Conservation (phyloP, 2,797 vertebrate genomes). For the Chelon auratus region DNA sequence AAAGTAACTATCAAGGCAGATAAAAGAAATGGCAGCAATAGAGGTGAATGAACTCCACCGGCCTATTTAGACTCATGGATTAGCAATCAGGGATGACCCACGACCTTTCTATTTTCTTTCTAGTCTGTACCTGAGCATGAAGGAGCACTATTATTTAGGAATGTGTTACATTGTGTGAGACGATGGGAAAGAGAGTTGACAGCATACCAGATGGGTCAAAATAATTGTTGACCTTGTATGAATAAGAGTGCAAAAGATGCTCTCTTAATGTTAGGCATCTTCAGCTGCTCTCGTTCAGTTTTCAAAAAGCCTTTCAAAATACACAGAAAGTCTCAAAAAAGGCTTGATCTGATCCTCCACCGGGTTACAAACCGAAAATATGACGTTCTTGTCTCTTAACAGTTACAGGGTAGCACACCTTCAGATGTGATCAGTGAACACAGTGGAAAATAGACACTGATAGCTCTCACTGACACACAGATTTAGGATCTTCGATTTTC, state of each 20-base stretch:
- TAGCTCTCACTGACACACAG: constrained; percentile 11
- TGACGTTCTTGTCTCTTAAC: neutral
- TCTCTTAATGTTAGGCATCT: constrained; percentile 1
- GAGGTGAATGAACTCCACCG: neutral
- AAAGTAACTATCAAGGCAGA: too few species aligned
- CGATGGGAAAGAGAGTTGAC: neutral
- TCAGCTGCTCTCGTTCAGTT: neutral
- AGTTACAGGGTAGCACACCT: constrained; percentile 24
- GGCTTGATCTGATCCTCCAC: neutral
- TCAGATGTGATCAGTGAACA: constrained; percentile 1
- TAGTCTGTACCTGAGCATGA: neutral
- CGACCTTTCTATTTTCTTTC: constrained; percentile 9
- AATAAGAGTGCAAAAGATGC: neutral
- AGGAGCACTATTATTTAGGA: neutral
- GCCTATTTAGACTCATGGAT: neutral
- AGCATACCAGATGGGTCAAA: neutral
- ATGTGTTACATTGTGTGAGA: neutral
- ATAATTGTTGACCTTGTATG: constrained; percentile 8
- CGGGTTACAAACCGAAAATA: neutral
- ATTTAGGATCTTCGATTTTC: constrained; percentile 28
- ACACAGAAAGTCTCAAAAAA: neutral
- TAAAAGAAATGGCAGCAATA: neutral
- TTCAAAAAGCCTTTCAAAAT: constrained; percentile 19
- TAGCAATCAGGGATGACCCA: neutral
- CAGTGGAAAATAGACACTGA: neutral